Evolutionary conservation across 2,113 vertebrate genomes (phyloP), one percentile per base, ranked within the genome.

Genomic region (Daphoenositta chrysoptera): DNA sequence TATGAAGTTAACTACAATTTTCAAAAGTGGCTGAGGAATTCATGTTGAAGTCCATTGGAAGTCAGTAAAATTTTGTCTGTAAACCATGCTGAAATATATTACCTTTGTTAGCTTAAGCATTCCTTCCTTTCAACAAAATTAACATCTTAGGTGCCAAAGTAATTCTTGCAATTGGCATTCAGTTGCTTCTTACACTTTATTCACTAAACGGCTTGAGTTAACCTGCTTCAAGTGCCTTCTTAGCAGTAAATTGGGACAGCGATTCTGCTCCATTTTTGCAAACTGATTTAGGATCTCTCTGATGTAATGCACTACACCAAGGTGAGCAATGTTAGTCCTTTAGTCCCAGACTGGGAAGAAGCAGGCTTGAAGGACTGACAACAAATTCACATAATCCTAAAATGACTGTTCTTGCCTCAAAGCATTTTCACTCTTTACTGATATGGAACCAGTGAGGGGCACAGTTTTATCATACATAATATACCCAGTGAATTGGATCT

Each of bases 261-360:
- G 0, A 73, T 75, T 91, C 54, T 81, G 71, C 33, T 69, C 54
- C 45, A 69, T 72, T 92, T 96, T 42, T 91, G 80, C 73, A 48
- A 94, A 94, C 60, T 47, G 71, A 86, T 94, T 96, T 87, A 90
- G 85, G 82, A 77, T 79, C 64, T 79, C 77, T 70, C 47, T 54
- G 76, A 82, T 70, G 40, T 48, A 86, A 86, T 63, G 60, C 27
- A 58, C 44, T 60, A 47, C 51, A 50, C 31, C 42, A 40, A 82
- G 33, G 79, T 50, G 47, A 87, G 82, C 77, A 70, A 10, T 31
- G 37, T 23, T 51, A 87, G 10, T 54, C 50, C 51, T 91, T 79
- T 45, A 85, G 56, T 31, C 23, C 37, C 47, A 44, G n/a, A 75
- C 42, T 69, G n/a, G 45, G 16, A 63, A 80, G 78, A 86, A 87